Base-by-base conservation (phyloP, 2,113 vertebrate genomes). In the Heloderma charlesbogerti region DNA sequence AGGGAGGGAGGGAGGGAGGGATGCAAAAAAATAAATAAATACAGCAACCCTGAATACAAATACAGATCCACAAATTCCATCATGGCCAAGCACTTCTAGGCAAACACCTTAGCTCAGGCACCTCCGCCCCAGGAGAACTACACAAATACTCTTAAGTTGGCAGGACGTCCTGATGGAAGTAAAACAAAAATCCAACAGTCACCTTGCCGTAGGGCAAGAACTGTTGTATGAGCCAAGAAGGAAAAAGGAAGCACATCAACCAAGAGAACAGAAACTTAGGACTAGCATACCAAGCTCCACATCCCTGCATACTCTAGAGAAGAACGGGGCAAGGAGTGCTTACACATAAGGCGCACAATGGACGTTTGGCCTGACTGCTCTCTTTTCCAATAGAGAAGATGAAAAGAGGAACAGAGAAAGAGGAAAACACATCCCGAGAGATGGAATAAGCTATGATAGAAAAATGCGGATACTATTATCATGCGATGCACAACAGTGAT, bases 181-280 rank as follows among this genome's bases (percentile, higher is more conserved):
- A 48, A 67, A 51, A 48, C 43, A 78, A 67, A 80, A 80, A 37
- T 31, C 57, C 77, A 67, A 29, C 60, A n/a, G 60, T 69, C 86
- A 66, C 77, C 77, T 81, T 88, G 78, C 63, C 43, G n/a, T 69
- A 81, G 86, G 72, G 51, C n/a, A 87, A 63, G 72, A n/a, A 31
- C 71, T 60, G n/a, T 60, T 57, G 51, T 77, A 77, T 4, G 6
- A 48, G 57, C 75, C 60, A 88, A 57, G 72, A 75, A n/a, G n/a
- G 22, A 43, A 60, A 88, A 40, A 63, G 74, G 16, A 88, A 88
- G 34, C 12, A 69, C 16, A 51, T 20, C 8, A 13, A 51, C 18
- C 18, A 25, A 66, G 31, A 51, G 43, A 51, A 7, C 48, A 67
- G 40, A 37, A 8, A 81, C 20, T 51, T 25, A 79, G 74, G 37